These are phyloP conservation scores for Dasyurus viverrinus DNA, from an alignment of 2,113 vertebrate species.

Conservation along the genomic window DNA sequence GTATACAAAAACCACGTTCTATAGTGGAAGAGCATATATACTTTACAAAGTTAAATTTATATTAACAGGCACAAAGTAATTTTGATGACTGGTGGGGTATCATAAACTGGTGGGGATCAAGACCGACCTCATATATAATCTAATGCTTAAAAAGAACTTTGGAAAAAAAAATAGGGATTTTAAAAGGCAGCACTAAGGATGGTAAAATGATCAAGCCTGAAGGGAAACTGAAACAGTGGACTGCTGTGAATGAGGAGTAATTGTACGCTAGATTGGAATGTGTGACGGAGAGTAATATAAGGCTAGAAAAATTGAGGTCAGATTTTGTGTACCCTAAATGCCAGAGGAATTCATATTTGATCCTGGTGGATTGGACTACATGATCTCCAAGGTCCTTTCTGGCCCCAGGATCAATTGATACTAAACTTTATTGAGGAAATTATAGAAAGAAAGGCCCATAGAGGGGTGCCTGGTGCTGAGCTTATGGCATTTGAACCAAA, in stretches of 20 bases:
- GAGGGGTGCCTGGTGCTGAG: neutral
- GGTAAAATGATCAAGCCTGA: neutral
- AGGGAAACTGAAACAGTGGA: neutral
- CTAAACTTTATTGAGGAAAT: neutral
- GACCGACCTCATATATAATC: neutral
- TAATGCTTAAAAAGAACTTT: neutral
- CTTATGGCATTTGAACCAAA: neutral
- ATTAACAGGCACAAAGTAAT: neutral
- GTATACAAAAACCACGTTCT: neutral
- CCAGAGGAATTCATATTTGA: neutral
- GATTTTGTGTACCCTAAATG: neutral
- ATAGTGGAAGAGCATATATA: neutral
- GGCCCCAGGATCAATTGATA: neutral
- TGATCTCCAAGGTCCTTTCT: neutral
- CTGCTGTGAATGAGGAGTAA: neutral
- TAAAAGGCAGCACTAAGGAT: neutral
- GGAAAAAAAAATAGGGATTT: neutral
- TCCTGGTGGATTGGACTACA: neutral
- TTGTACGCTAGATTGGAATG: neutral
- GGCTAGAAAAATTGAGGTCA: neutral
- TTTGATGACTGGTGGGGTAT: neutral
- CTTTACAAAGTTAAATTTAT: neutral
- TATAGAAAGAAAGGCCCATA: neutral
- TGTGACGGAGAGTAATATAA: neutral
- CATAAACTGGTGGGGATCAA: neutral